Percentiles rank a stretch among this genome's conserved stretches.
Evolutionary conservation across 2,888 invertebrate species (phyloP).

Genomic region (Rotaria sp.): DNA sequence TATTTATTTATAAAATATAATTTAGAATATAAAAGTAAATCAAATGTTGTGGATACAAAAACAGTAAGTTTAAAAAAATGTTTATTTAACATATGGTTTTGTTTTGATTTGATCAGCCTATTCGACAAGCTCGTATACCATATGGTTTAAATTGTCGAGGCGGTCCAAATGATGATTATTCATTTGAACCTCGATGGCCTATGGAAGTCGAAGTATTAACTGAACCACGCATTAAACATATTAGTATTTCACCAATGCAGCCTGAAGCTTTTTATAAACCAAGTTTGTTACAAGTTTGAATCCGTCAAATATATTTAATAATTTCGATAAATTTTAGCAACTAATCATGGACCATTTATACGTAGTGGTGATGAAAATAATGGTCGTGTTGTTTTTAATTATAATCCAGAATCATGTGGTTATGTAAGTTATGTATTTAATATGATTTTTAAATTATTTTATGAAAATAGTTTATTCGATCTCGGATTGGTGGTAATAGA

Average conservation of each 20-base stretch:
- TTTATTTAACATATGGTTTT: not conserved
- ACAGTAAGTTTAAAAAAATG: not conserved
- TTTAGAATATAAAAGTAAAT: not conserved
- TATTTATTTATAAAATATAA: too few species aligned
- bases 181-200: slow-evolving; percentile 47
- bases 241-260: slow-evolving; percentile 65
- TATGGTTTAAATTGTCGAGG: slow-evolving; percentile 14
- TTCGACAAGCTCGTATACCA: slow-evolving; percentile 27
- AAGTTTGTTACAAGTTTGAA: slow-evolving; percentile 46
- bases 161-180: slow-evolving; percentile 18
- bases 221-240: slow-evolving; percentile 68
- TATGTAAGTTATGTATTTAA: slow-evolving; percentile 49
- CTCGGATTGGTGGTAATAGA: slow-evolving; percentile 51
- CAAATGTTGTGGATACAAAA: not conserved
- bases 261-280: slow-evolving; percentile 69
- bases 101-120: not conserved
- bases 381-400: slow-evolving; percentile 46
- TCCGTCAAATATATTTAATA: not conserved
- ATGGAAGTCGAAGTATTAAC: slow-evolving; percentile 67
- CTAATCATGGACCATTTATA: slow-evolving; percentile 30
- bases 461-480: slow-evolving; percentile 50
- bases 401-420: slow-evolving; percentile 49
- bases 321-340: not conserved
- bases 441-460: not conserved
- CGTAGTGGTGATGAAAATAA: slow-evolving; percentile 29